A percentile compares a stretch with the other conserved stretches of the same genome.
Conservation (phyloP, 2,888 invertebrate species). For the Magallana nippona region DNA sequence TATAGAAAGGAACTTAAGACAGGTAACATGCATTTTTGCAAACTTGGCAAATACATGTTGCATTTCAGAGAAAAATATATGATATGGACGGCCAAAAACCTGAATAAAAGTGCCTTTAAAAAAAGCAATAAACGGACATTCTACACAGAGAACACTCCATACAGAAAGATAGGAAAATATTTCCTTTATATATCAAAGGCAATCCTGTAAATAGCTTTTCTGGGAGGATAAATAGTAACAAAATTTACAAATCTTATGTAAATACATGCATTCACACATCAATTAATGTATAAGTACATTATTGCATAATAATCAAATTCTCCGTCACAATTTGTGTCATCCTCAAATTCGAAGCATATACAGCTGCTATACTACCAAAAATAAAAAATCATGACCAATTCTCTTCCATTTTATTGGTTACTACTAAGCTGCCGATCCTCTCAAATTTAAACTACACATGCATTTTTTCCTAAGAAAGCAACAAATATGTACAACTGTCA, state of each 20-base stretch:
- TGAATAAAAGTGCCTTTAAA: not conserved
- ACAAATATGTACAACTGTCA: no score
- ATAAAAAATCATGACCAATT: not conserved
- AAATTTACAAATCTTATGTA: no score
- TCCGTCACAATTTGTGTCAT: not conserved
- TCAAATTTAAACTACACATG: no score
- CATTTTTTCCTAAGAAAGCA: no score
- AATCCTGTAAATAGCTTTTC: not conserved
- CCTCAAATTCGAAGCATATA: not conserved
- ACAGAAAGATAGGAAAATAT: constrained; percentile 10
- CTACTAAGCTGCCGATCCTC: no score
- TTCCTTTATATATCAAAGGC: constrained; percentile 17
- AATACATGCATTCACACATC: no score
- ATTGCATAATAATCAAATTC: constrained; percentile 6
- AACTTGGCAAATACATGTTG: not conserved
- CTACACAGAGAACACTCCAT: constrained; percentile 1
- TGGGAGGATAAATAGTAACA: no score
- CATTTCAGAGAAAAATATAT: constrained; percentile 14
- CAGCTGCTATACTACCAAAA: not conserved
- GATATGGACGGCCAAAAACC: constrained; percentile 9
- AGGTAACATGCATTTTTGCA: not conserved
- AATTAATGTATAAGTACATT: not conserved
- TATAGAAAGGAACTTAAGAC: not conserved
- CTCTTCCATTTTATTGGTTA: not conserved
- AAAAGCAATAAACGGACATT: constrained; percentile 13